A percentile compares a stretch with the other conserved stretches of the same genome.
Conservation (phyloP, 64 coral and sea anemone genomes). For the Dendronephthya gigantea region DNA sequence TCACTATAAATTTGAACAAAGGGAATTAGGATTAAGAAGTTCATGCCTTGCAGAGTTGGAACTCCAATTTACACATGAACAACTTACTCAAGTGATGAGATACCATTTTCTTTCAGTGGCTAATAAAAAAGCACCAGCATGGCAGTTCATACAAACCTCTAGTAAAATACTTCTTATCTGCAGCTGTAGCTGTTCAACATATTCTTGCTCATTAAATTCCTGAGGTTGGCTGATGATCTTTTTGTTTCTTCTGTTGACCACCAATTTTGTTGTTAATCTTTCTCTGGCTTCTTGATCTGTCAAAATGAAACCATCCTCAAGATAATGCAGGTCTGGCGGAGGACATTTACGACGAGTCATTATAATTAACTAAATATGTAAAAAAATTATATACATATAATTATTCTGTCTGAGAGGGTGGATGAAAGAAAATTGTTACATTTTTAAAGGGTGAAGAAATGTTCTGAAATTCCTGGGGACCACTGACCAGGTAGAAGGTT, state of each 20-base stretch:
- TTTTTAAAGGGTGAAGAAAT: no score
- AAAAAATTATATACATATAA: no score
- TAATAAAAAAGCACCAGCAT: neutral
- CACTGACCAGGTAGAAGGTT: no score
- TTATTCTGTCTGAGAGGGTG: no score
- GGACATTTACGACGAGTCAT: conserved; percentile 54
- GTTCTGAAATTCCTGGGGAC: no score
- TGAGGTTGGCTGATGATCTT: conserved; percentile 49
- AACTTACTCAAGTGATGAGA: no score
- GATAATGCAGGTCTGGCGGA: conserved; percentile 81
- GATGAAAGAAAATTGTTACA: no score
- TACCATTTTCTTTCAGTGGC: no score
- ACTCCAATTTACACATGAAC: no score
- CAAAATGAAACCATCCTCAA: conserved; percentile 79
- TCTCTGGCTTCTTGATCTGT: conserved; percentile 65
- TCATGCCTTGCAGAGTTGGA: no score
- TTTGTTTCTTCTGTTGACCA: conserved; percentile 81
- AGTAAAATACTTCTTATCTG: conserved; percentile 73
- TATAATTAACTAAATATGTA: conserved; percentile 47
- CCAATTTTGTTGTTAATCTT: conserved; percentile 59
- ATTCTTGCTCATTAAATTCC: conserved; percentile 59
- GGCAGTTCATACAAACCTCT: conserved; percentile 32
- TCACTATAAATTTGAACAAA: no score
- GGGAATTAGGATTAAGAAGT: no score
- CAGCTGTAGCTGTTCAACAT: conserved; percentile 48